phyloP scores from a whole-genome alignment of 1,140 invertebrate species.

The Pseudomyrmex flavicornis region DNA sequence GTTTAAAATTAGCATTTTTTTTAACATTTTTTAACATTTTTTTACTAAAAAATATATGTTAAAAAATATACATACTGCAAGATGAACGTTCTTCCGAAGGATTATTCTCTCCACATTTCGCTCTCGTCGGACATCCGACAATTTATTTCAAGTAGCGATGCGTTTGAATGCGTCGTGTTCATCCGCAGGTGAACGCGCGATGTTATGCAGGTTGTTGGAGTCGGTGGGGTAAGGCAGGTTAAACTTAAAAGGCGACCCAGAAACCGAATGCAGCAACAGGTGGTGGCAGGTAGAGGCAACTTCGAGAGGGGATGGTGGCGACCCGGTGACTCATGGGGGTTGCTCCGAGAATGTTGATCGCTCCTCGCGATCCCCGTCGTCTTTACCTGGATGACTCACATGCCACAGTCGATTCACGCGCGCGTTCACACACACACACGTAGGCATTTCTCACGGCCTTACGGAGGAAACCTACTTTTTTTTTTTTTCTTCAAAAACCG shows the following conservation, averaged over 20 bases:
- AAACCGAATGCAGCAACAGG: conserved; percentile 78
- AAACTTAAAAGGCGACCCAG: conserved; percentile 65
- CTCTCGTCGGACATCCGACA: not conserved
- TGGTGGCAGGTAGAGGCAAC: conserved; percentile 75
- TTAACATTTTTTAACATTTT: not conserved
- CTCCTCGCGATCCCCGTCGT: conserved; percentile 54
- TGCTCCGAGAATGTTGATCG: conserved; percentile 77
- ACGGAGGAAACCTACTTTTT: conserved; percentile 60
- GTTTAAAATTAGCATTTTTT: not conserved
- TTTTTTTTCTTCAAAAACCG: not conserved
- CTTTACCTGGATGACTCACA: conserved; percentile 73
- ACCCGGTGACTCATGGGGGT: conserved; percentile 79
- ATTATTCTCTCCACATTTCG: not conserved
- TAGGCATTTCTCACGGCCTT: conserved; percentile 32
- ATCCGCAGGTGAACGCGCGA: not conserved
- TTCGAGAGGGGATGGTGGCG: conserved; percentile 72
- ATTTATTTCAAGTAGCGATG: not conserved
- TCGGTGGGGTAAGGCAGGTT: conserved; percentile 15
- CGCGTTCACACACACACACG: not conserved
- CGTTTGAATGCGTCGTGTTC: not conserved
- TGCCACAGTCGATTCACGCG: conserved; percentile 34
- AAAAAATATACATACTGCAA: no score
- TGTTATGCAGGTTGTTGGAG: conserved; percentile 5
- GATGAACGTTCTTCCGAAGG: not conserved
- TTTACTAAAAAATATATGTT: no score